Percentiles rank a stretch among this genome's conserved stretches.
Evolutionary conservation across 2,888 invertebrate species (phyloP).

Genomic region (Drosophila parthenogenetica): DNA sequence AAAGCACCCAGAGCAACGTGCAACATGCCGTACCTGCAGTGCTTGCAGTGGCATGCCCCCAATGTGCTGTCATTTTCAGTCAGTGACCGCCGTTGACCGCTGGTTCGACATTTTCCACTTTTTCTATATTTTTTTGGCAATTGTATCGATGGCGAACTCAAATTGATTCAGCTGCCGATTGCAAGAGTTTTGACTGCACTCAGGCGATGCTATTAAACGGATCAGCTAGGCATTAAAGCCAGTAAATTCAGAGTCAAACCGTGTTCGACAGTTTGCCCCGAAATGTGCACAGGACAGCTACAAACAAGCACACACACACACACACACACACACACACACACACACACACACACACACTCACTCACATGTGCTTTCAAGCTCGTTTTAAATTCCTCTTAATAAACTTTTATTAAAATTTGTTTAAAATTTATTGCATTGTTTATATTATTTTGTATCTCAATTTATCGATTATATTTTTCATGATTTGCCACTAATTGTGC

Average conservation of each 20-base stretch:
- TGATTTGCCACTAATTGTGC: too few relatives aligned
- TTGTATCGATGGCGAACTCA: constrained; percentile 21
- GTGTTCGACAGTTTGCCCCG: not conserved
- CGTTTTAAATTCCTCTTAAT: not conserved
- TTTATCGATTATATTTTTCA: too few relatives aligned
- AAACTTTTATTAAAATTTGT: too few relatives aligned
- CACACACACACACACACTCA: not conserved
- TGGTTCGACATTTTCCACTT: not conserved
- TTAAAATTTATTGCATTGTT: too few relatives aligned
- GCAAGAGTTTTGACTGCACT: constrained; percentile 13
- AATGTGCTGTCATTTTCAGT: constrained; percentile 17
- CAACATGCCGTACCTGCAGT: constrained; percentile 5
- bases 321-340: too few relatives aligned
- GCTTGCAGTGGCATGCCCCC: constrained; percentile 3
- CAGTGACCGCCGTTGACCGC: constrained; percentile 28
- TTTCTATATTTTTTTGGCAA: constrained; percentile 2
- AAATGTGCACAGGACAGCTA: not conserved
- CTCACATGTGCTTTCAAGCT: not conserved
- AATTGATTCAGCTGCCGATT: constrained; percentile 31
- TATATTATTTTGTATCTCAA: too few relatives aligned
- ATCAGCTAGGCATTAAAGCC: constrained; percentile 27
- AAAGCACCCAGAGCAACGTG: not conserved
- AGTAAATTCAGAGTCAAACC: constrained; percentile 13
- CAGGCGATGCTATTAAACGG: constrained; percentile 27
- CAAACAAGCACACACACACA: not conserved